Conservation (phyloP, 2,888 invertebrate species). For the Pollenia amentaria region DNA sequence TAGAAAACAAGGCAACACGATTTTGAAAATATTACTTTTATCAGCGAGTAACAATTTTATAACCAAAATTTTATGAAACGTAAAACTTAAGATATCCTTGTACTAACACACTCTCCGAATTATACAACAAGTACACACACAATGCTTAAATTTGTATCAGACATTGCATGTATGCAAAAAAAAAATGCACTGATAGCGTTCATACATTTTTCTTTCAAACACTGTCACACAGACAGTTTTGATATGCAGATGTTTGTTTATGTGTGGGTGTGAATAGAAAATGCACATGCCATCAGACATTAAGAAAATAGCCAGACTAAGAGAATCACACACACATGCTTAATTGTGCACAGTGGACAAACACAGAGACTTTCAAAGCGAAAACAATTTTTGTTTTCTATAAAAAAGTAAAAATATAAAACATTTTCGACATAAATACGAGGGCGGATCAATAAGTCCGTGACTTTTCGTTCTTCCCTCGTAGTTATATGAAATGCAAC, state of each 20-base stretch:
- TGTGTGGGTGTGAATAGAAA: slow-evolving; percentile 15
- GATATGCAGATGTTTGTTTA: slow-evolving; percentile 53
- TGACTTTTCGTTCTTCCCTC: too few species aligned
- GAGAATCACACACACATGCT: background rate
- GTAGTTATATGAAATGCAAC: too few species aligned
- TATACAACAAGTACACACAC: background rate
- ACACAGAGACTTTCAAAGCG: background rate
- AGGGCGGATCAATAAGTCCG: too few species aligned
- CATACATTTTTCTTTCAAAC: slow-evolving; percentile 8
- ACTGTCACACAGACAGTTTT: slow-evolving; percentile 70
- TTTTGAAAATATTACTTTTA: slow-evolving; percentile 75
- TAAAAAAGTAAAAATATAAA: too few species aligned
- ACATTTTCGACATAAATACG: too few species aligned
- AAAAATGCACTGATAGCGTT: background rate
- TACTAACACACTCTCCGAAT: slow-evolving; percentile 55
- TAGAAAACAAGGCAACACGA: slow-evolving; percentile 64
- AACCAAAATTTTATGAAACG: slow-evolving; percentile 82
- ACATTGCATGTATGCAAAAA: slow-evolving; percentile 1
- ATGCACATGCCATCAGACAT: slow-evolving; percentile 51
- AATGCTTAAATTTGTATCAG: slow-evolving; percentile 5
- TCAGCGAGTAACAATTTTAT: slow-evolving; percentile 76
- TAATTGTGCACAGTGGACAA: background rate
- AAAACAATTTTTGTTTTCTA: background rate
- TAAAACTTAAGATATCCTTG: slow-evolving; percentile 80
- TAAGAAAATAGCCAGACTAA: slow-evolving; percentile 62